Base-by-base conservation (phyloP, 2,888 invertebrate genomes). In the Cataglyphis altisquamis region DNA sequence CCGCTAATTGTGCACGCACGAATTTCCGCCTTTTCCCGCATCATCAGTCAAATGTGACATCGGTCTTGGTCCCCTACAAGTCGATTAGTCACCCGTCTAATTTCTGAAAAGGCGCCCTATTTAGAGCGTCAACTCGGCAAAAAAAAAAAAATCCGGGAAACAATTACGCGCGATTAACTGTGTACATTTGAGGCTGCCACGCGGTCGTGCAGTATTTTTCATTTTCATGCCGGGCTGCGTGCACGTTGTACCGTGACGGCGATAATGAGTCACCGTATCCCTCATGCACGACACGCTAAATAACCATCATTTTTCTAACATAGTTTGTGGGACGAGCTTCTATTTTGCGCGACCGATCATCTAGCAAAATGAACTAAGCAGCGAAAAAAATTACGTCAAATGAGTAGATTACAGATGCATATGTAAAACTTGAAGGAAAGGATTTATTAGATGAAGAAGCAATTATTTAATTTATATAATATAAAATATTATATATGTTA, bases 71-170 rank as follows among this genome's bases (percentile, higher is more conserved):
- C 63, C 80, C 84, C 78, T 55, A 45, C 45, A 82, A 63, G 80
- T 86, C 88, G 88, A 90, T 90, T 88, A 88, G 89, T 89, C 87
- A 84, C 70, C 80, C 87, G 85, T 83, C 88, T 90, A 89, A 90
- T 90, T 87, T 84, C 75, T 66, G 60, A 67, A 77, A 63, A 48
- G 45, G 63, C 83, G 45, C 86, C 85, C 86, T 88, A 87, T 88
- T 87, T 87, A 86, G 84, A 86, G 21, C 48, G 70, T 9, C 70
- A 70, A 60, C 60, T 70, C 60, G 70, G 70, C 25, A 25, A 25
- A 25, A 25, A 25, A 25, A 25, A 25, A 25, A 48, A 80, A 80
- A 60, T 80, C 60, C 60, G 78, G 78, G 70, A 80, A 70, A 80
- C 70, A 80, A 80, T 80, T 70, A 80, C 57, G 72, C 32, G 78